Conservation (phyloP, 2,888 invertebrate genomes). For the Dascillus cervinus region DNA sequence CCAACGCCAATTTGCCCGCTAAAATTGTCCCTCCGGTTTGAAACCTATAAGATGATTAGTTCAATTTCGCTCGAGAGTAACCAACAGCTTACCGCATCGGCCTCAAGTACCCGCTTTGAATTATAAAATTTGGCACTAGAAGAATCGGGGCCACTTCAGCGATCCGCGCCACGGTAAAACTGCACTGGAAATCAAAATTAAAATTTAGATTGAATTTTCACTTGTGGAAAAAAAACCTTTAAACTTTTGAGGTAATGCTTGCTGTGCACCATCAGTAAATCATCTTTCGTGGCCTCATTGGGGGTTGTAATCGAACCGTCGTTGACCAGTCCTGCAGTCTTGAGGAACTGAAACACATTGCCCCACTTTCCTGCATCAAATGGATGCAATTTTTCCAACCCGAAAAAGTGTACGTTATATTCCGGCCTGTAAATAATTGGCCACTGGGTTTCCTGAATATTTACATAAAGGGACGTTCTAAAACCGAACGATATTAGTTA, state of each 20-base stretch:
- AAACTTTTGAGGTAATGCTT: constrained; percentile 65
- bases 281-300: constrained; percentile 60
- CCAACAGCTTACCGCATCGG: constrained; percentile 59
- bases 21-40: constrained; percentile 79
- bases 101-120: constrained; percentile 66
- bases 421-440: constrained; percentile 72
- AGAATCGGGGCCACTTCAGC: constrained; percentile 70
- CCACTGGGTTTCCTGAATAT: constrained; percentile 54
- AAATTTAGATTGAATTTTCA: too few species aligned
- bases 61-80: background rate
- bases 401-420: constrained; percentile 75
- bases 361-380: constrained; percentile 87
- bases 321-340: constrained; percentile 53
- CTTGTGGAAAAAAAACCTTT: too few species aligned
- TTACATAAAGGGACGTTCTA: constrained; percentile 42
- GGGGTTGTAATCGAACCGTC: constrained; percentile 60
- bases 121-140: constrained; percentile 66
- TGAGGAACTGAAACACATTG: constrained; percentile 51
- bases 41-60: constrained; percentile 40
- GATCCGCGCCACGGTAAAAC: constrained; percentile 68
- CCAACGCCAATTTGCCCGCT: constrained; percentile 74
- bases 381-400: constrained; percentile 77
- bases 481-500: too few species aligned
- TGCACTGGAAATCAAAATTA: constrained; percentile 54
- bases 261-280: constrained; percentile 70